phyloP scores from a whole-genome alignment of 2,888 invertebrate genomes.

The Rhopalosiphum nymphaeae region DNA sequence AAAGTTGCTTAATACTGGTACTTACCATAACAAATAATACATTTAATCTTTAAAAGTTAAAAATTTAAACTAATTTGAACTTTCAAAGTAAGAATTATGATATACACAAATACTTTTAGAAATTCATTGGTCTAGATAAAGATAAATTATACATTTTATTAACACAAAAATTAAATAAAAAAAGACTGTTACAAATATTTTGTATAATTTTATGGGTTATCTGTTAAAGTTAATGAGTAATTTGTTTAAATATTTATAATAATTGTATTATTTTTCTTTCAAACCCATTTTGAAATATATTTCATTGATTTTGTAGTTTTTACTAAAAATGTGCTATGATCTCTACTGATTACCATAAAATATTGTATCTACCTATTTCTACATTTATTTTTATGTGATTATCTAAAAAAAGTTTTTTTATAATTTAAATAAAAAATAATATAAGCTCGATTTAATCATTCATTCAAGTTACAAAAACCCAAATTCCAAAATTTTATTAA shows the following conservation, averaged over 20 bases:
- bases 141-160: neutral
- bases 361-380: neutral
- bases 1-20: slow-evolving; percentile 8
- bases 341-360: neutral
- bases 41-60: neutral
- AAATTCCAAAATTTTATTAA: too few relatives aligned
- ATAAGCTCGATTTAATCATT: too few relatives aligned
- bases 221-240: too few relatives aligned
- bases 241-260: neutral
- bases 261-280: neutral
- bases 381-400: too few relatives aligned
- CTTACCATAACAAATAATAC: slow-evolving; percentile 5
- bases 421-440: too few relatives aligned
- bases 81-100: neutral
- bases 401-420: too few relatives aligned
- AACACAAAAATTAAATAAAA: neutral
- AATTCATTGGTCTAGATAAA: neutral
- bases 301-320: neutral
- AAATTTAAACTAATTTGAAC: neutral
- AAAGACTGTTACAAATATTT: too few relatives aligned
- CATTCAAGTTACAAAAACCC: too few relatives aligned
- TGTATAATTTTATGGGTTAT: too few relatives aligned
- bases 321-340: neutral
- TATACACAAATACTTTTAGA: neutral
- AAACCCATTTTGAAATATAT: neutral